These are phyloP conservation scores for Penaeus monodon DNA, from an alignment of 2,888 invertebrate species.

Conservation along the genomic window DNA sequence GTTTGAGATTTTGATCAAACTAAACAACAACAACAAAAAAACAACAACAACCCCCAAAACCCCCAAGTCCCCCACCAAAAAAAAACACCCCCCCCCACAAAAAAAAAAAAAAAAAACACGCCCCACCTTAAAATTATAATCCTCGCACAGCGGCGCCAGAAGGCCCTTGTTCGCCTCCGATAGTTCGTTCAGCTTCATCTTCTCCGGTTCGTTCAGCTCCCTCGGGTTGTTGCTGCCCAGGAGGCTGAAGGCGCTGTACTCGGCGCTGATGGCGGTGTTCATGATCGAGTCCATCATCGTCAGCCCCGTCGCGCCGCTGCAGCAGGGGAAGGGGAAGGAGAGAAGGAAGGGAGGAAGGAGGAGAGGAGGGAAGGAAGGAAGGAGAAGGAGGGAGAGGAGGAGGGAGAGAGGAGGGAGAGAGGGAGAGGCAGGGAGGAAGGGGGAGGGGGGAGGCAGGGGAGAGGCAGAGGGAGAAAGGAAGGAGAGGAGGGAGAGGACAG, in stretches of 20 bases:
- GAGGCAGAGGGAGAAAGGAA: not conserved
- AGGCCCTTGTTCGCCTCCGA: slow-evolving; percentile 88
- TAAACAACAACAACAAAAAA: too few species aligned
- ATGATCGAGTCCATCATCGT: slow-evolving; percentile 81
- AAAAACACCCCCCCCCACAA: too few species aligned
- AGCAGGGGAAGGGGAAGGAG: not conserved
- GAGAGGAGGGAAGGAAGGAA: too few species aligned
- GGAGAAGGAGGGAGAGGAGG: too few species aligned
- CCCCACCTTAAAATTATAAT: slow-evolving; percentile 75
- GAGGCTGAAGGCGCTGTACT: slow-evolving; percentile 82
- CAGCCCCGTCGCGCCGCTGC: slow-evolving; percentile 14
- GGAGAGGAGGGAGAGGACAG: too few species aligned
- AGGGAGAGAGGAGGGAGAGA: not conserved
- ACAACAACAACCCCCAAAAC: too few species aligned
- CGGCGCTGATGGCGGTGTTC: slow-evolving; percentile 87
- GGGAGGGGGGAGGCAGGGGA: not conserved
- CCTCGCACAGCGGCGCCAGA: slow-evolving; percentile 86
- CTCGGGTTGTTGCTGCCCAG: slow-evolving; percentile 76
- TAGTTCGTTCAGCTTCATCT: slow-evolving; percentile 85
- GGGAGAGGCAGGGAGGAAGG: too few species aligned
- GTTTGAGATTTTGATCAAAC: too few species aligned
- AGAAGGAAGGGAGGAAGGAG: not conserved
- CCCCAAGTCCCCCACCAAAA: too few species aligned
- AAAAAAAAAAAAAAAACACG: too few species aligned
- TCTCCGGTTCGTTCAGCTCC: slow-evolving; percentile 84